These are phyloP conservation scores for Cheiracanthium punctorium DNA, from an alignment of 2,888 invertebrate genomes.

Conservation along the genomic window DNA sequence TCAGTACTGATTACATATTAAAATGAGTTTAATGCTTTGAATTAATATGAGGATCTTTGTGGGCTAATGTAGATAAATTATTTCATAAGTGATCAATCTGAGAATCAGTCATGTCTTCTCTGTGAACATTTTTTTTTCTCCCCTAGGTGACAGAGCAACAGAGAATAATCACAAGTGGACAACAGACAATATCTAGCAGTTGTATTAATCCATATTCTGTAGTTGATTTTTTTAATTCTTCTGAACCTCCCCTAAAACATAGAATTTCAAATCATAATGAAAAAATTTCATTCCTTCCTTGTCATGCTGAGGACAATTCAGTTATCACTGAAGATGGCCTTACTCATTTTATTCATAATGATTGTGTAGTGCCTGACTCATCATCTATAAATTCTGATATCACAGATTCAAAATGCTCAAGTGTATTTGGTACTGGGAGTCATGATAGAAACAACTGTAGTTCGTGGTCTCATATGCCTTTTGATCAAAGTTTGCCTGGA, in stretches of 20 bases:
- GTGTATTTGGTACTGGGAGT: slow-evolving; percentile 14
- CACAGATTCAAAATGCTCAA: slow-evolving; percentile 26
- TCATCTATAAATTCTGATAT: slow-evolving; percentile 1
- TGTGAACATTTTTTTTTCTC: too few relatives aligned
- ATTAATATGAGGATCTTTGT: too few relatives aligned
- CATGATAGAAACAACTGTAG: slow-evolving; percentile 25
- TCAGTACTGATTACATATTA: too few relatives aligned
- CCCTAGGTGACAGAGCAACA: slow-evolving; percentile 23
- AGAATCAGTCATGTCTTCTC: too few relatives aligned
- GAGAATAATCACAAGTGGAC: slow-evolving; percentile 18
- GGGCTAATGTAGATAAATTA: too few relatives aligned
- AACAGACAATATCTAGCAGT: slow-evolving; percentile 8
- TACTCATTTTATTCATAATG: slow-evolving; percentile 29
- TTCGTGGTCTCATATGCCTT: slow-evolving; percentile 31
- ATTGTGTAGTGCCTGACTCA: slow-evolving; percentile 17
- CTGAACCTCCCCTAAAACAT: slow-evolving; percentile 33
- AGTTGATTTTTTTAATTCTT: slow-evolving; percentile 25
- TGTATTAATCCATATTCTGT: slow-evolving; percentile 28
- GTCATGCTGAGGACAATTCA: slow-evolving; percentile 14
- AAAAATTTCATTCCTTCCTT: slow-evolving; percentile 14
- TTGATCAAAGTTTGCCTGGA: slow-evolving; percentile 25
- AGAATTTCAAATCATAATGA: slow-evolving; percentile 23
- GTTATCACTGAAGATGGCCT: slow-evolving; percentile 22
- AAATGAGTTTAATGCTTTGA: too few relatives aligned
- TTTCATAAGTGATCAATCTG: too few relatives aligned